A percentile compares a stretch with the other conserved stretches of the same genome.
These are phyloP conservation scores for Perognathus longimembris DNA, from an alignment of 2,113 vertebrate genomes.

Conservation along the genomic window DNA sequence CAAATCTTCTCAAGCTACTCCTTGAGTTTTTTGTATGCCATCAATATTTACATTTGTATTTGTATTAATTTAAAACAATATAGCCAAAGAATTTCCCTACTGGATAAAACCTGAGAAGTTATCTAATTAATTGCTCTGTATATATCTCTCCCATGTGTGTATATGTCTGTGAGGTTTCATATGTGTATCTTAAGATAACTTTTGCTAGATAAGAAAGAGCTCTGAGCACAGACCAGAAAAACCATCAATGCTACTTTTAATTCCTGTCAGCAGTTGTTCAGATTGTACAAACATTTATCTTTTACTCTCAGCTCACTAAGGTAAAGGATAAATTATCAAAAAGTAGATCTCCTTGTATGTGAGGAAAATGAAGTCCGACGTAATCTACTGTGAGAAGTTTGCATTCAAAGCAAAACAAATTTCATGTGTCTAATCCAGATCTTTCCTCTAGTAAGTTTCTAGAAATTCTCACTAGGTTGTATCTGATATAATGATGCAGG, in stretches of 20 bases:
- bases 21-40: neutral
- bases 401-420: neutral
- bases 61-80: constrained; percentile 31
- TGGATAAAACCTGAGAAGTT: neutral
- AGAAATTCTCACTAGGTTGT: neutral
- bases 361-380: neutral
- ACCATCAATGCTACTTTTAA: neutral
- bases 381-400: constrained; percentile 12
- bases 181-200: neutral
- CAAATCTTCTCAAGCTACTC: neutral
- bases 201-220: constrained; percentile 19
- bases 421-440: neutral
- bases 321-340: constrained; percentile 29
- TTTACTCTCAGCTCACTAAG: neutral
- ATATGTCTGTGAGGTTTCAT: neutral
- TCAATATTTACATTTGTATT: constrained; percentile 27
- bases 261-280: neutral
- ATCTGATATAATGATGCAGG: neutral
- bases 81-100: neutral
- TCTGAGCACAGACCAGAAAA: neutral
- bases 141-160: neutral
- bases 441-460: constrained; percentile 28
- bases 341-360: neutral
- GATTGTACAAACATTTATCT: neutral
- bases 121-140: neutral